A percentile compares a stretch with the other conserved stretches of the same genome.
Evolutionary conservation across 1,140 invertebrate species (phyloP).

Genomic region (Amyelois transitella): DNA sequence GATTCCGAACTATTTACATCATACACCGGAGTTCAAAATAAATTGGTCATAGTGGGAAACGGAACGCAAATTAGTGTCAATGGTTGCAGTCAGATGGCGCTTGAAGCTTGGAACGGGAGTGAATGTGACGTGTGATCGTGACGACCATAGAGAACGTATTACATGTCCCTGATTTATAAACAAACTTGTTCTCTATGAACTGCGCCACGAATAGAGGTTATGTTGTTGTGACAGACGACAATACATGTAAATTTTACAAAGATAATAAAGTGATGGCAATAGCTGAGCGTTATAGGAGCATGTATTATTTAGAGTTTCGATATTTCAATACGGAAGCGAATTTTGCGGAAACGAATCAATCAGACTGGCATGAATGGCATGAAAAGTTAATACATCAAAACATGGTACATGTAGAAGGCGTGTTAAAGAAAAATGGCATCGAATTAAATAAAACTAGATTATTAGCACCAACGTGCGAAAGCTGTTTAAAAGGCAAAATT

Average conservation of each 20-base stretch:
- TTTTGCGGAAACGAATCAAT: neutral
- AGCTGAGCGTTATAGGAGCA: conserved; percentile 18
- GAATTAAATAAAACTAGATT: conserved; percentile 9
- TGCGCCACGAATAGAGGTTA: conserved; percentile 31
- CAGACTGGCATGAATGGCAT: conserved; percentile 27
- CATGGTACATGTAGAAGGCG: conserved; percentile 30
- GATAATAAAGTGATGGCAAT: conserved; percentile 21
- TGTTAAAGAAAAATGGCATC: conserved; percentile 29
- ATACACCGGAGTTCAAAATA: conserved; percentile 1
- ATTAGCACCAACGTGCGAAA: conserved; percentile 29
- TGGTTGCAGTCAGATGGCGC: conserved; percentile 8
- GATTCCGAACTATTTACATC: neutral
- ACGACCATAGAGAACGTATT: conserved; percentile 41
- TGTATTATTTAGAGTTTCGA: conserved; percentile 14
- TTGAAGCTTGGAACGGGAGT: conserved; percentile 14
- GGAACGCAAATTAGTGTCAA: neutral
- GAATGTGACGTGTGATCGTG: conserved; percentile 18
- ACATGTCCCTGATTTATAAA: conserved; percentile 47
- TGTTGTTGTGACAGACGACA: conserved; percentile 26
- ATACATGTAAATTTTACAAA: conserved; percentile 27
- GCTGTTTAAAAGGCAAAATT: conserved; percentile 49
- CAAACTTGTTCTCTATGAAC: conserved; percentile 50
- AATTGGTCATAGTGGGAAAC: neutral
- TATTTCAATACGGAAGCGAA: conserved; percentile 10
- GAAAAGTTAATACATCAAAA: conserved; percentile 52